Evolutionary conservation across 2,888 invertebrate species (phyloP), one percentile per base, ranked within the genome.

Genomic region (Platynereis dumerilii): DNA sequence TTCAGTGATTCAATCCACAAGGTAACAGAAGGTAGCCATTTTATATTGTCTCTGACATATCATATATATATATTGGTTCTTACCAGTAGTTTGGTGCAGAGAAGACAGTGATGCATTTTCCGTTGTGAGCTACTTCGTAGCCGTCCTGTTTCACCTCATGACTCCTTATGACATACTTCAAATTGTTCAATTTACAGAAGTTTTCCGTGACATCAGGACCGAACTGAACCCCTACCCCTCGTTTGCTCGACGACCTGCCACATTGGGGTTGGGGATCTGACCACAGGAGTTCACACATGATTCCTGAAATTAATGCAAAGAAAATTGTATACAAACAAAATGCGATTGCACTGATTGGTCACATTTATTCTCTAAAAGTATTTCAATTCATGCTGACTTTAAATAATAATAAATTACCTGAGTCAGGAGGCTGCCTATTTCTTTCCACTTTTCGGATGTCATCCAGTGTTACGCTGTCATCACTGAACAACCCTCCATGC

Each of bases 1-100:
- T n/a, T n/a, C n/a, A n/a, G n/a, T n/a, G n/a, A n/a, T n/a, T n/a
- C n/a, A n/a, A n/a, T n/a, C n/a, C n/a, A n/a, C n/a, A n/a, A n/a
- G n/a, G n/a, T n/a, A n/a, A n/a, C n/a, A n/a, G n/a, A n/a, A n/a
- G n/a, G n/a, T n/a, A n/a, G n/a, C n/a, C n/a, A n/a, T n/a, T n/a
- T n/a, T n/a, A n/a, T n/a, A n/a, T n/a, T n/a, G n/a, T n/a, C n/a
- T n/a, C n/a, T n/a, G n/a, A n/a, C n/a, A n/a, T n/a, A n/a, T n/a
- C n/a, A n/a, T n/a, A n/a, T n/a, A n/a, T n/a, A n/a, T n/a, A n/a
- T n/a, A n/a, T n/a, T n/a, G n/a, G n/a, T 15, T 71, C 78, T 66
- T 84, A 95, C 95, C 98, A 99, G 88, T 99, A 99, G 85, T 99
- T 99, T 72, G 99, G 99, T 75, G 99, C 99, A 0, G 97, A 97